phyloP scores from a whole-genome alignment of 2,888 invertebrate genomes.

The Caenorhabditis zanzibari region DNA sequence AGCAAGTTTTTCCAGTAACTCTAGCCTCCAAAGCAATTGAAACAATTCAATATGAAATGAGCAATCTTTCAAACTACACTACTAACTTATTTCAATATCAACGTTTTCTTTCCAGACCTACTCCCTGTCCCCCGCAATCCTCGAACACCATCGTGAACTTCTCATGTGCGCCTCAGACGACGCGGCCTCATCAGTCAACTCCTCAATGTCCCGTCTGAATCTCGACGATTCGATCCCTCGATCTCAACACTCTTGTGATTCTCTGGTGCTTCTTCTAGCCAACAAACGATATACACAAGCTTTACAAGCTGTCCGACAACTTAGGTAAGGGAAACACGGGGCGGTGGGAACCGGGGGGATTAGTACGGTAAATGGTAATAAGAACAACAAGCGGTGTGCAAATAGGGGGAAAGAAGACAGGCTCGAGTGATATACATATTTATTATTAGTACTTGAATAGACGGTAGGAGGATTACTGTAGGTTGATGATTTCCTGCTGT shows the following conservation, averaged over 20 bases:
- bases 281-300: slow-evolving; percentile 81
- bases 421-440: slow-evolving; percentile 30
- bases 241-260: slow-evolving; percentile 75
- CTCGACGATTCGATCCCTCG: slow-evolving; percentile 44
- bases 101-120: slow-evolving; percentile 82
- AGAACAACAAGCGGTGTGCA: slow-evolving; percentile 3
- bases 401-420: not conserved
- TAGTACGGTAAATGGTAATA: slow-evolving; percentile 45
- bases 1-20: too few species aligned
- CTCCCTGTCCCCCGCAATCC: slow-evolving; percentile 82
- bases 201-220: slow-evolving; percentile 45
- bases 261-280: slow-evolving; percentile 79
- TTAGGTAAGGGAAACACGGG: slow-evolving; percentile 72
- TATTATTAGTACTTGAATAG: slow-evolving; percentile 23
- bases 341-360: slow-evolving; percentile 6
- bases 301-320: slow-evolving; percentile 75
- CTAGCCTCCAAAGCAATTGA: too few species aligned
- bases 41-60: too few species aligned
- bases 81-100: too few species aligned
- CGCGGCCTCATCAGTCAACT: slow-evolving; percentile 42
- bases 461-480: slow-evolving; percentile 9
- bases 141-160: slow-evolving; percentile 82
- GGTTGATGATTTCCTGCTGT: slow-evolving; percentile 29
- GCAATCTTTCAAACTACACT: too few species aligned
- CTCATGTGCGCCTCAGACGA: slow-evolving; percentile 76